Base-by-base conservation (phyloP, 2,113 vertebrate genomes). In the Raja brachyura region DNA sequence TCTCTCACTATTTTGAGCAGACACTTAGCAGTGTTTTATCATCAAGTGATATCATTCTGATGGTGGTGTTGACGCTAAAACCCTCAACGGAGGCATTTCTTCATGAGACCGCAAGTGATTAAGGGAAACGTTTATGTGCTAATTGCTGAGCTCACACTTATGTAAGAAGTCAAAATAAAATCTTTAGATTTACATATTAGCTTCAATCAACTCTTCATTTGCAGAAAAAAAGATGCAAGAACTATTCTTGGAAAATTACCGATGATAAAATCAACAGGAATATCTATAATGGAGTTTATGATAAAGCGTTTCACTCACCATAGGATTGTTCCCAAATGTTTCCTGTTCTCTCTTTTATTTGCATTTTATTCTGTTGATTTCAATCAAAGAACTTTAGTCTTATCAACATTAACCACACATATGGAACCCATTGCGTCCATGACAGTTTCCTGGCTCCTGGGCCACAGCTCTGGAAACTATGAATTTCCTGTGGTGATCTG, bases 21-120 rank as follows among this genome's bases (percentile, higher is more conserved):
- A 31, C 63, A 88, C 63, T 88, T 63, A 88, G 59, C 28, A 16
- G 56, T 11, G 11, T 16, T 16, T 88, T 88, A 88, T 88, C 83
- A 88, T 61, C 59, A 88, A n/a, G 16, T 88, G 83, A 88, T 88
- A 28, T 88, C 59, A 33, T 63, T n/a, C 56, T 61, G 83, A 86
- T 61, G n/a, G 59, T 20, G 56, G 14, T 31, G 56, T 88, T 88
- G 83, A 66, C 83, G n/a, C 28, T 63, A 66, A 88, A 88, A 88
- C 13, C 59, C 59, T 61, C 54, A 61, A 31, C 59, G 16, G 14
- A 63, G 18, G 59, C 31, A 66, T 18, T 88, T 88, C 33, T 88
- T 63, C 11, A 83, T 85, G 56, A 85, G 59, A 61, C n/a, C 31
- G 59, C 59, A 88, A 16, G 1, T 63, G 83, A 63, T 88, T 88